phyloP scores from a whole-genome alignment of 2,797 vertebrate species.

The Tragelaphus eurycerus region DNA sequence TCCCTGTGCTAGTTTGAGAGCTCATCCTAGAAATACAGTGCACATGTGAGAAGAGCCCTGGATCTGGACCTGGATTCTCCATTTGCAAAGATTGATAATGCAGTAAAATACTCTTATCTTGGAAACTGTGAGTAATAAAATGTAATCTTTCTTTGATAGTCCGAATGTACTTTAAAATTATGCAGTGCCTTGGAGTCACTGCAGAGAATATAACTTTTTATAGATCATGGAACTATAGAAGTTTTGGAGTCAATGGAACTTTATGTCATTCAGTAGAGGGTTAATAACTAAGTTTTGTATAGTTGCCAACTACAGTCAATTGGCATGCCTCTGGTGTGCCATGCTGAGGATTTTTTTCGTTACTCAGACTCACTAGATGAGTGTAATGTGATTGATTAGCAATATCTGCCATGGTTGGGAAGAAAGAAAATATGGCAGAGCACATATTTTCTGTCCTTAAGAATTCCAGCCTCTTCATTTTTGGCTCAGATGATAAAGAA shows the following conservation, averaged over 20 bases:
- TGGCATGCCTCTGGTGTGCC: not conserved
- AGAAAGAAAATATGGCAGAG: not conserved
- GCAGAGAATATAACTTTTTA: not conserved
- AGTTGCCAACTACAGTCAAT: not conserved
- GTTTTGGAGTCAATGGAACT: not conserved
- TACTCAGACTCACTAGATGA: not conserved
- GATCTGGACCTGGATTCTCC: not conserved
- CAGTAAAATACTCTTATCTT: not conserved
- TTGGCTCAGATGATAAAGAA: not conserved
- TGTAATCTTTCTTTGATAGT: not conserved
- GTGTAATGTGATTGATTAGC: not conserved
- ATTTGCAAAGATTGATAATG: conserved; percentile 6
- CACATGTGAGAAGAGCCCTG: not conserved
- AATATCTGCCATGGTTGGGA: not conserved
- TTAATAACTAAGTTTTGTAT: not conserved
- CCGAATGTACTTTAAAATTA: not conserved
- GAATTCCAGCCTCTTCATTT: not conserved
- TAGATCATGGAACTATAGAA: not conserved
- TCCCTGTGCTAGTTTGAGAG: not conserved
- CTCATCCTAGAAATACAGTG: not conserved
- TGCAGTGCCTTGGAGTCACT: not conserved
- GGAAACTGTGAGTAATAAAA: not conserved
- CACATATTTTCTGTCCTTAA: not conserved
- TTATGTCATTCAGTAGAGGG: not conserved
- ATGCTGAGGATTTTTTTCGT: not conserved